These are phyloP conservation scores for Epizoanthus rinbou DNA, from an alignment of 92 coral and sea anemone genomes.

Conservation along the genomic window DNA sequence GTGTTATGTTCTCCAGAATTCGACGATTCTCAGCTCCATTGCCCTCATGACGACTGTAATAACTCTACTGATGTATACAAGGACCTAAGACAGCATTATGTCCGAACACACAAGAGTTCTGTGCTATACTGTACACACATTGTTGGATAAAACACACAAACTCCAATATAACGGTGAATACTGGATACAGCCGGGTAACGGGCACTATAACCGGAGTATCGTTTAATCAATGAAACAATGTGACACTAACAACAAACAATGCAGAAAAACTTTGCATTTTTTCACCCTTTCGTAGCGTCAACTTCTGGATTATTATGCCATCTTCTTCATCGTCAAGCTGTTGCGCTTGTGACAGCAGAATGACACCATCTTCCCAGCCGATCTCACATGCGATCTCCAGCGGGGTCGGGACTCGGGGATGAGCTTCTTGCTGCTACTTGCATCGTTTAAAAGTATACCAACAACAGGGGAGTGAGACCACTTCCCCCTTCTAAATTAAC, in stretches of 20 bases:
- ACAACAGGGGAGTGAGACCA: slow-evolving; percentile 7
- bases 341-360: neutral
- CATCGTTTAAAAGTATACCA: neutral
- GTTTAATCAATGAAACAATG: no score
- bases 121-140: no score
- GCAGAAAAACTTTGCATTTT: neutral
- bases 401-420: neutral
- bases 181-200: no score
- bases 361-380: neutral
- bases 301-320: neutral
- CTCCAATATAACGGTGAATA: no score
- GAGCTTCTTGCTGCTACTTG: slow-evolving; percentile 17
- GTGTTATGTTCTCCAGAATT: slow-evolving; percentile 10
- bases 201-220: no score
- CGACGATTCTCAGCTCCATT: slow-evolving; percentile 7
- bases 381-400: slow-evolving; percentile 6
- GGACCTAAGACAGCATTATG: slow-evolving; percentile 3
- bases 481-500: slow-evolving; percentile 7
- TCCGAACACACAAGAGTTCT: slow-evolving; percentile 5
- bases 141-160: no score
- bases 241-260: no score
- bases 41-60: slow-evolving; percentile 5
- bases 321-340: slow-evolving; percentile 1
- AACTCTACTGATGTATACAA: neutral
- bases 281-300: neutral